phyloP scores from a whole-genome alignment of 2,113 vertebrate species.

The Tinamus guttatus region DNA sequence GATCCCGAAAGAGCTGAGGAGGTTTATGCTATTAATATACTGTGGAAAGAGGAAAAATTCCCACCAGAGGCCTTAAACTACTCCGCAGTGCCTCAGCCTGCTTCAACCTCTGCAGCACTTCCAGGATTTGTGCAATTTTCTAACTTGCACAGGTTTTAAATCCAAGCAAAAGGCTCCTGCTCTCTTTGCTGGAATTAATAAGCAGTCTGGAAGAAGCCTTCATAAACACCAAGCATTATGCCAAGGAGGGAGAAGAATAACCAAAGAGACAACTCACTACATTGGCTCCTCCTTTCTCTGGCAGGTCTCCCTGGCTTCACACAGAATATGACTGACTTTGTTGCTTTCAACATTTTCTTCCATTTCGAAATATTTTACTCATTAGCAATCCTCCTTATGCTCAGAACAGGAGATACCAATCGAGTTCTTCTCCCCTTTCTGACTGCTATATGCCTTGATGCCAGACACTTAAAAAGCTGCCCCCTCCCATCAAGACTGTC shows the following conservation, averaged over 20 bases:
- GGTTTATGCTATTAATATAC: slow-evolving; percentile 30
- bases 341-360: slow-evolving; percentile 71
- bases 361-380: slow-evolving; percentile 73
- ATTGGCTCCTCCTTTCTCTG: slow-evolving; percentile 62
- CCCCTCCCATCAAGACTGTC: background rate
- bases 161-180: background rate
- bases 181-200: background rate
- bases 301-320: slow-evolving; percentile 68
- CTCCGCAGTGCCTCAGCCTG: background rate
- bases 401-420: slow-evolving; percentile 56
- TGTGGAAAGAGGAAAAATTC: slow-evolving; percentile 16
- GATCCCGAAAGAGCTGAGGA: background rate
- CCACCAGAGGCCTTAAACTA: background rate
- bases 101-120: background rate
- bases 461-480: background rate
- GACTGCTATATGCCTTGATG: background rate
- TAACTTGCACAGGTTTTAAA: background rate
- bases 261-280: slow-evolving; percentile 57
- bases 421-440: background rate
- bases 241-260: slow-evolving; percentile 59
- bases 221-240: slow-evolving; percentile 23
- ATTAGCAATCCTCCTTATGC: slow-evolving; percentile 69
- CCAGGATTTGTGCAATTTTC: background rate
- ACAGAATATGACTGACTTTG: slow-evolving; percentile 66
- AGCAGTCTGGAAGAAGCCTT: slow-evolving; percentile 50